Evolutionary conservation across 2,888 invertebrate species (phyloP), one percentile per base, ranked within the genome.

Genomic region (Cosmia trapezina): DNA sequence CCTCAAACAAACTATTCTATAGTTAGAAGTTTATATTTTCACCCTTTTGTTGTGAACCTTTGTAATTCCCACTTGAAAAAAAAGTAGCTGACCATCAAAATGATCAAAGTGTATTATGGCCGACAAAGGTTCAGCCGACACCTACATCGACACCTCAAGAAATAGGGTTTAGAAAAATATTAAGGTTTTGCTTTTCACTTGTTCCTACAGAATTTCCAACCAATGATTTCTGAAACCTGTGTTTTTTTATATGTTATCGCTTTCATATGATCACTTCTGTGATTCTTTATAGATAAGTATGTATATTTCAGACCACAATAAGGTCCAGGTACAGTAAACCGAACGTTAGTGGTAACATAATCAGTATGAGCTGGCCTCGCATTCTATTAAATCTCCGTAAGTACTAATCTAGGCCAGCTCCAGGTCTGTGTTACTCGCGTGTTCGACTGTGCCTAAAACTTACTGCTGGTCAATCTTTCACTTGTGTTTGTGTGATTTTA

Each of bases 21-120:
- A n/a, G 14, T 51, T 45, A 17, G 19, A 43, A 33, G 61, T 56
- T 56, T 22, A 45, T 49, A 22, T 74, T 75, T 75, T 64, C 41
- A 47, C 19, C n/a, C 37, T 45, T 66, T 64, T 62, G 9, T 37
- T n/a, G 12, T 45, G 14, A 28, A 8, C 37, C 73, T 64, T 64
- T 64, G 33, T 60, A 56, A 60, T 41, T 19, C 28, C 47, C 4
- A 47, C 11, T 5, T 41, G 17, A 59, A 61, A 47, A 49, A 22
- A 33, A 72, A 62, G 1, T 47, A 14, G 19, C 45, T 71, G 73
- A 53, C 56, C 28, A 43, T 12, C 12, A 37, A 37, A 33, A 45
- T 53, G 6, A 72, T 63, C 14, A 47, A 49, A 62, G 59, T 73
- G n/a, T 41, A 33, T 28, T 54, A 73, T 37, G 11, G 47, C 43